Percentiles rank a stretch among this genome's conserved stretches.
These are phyloP conservation scores for Cladopsammia gracilis DNA, from an alignment of 64 coral and sea anemone genomes.

Conservation along the genomic window DNA sequence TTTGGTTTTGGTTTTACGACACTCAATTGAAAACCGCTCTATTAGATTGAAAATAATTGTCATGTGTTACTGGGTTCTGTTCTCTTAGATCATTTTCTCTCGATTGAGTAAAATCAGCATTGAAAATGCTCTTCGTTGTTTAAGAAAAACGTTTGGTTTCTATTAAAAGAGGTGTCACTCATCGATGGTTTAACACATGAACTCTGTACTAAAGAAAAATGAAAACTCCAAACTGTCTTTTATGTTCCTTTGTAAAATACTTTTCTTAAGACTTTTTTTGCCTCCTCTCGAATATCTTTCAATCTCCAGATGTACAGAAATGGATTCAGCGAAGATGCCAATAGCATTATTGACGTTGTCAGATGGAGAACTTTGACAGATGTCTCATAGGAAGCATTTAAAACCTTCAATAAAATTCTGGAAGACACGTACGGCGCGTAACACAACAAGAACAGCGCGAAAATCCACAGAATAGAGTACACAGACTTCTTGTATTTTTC, in stretches of 20 bases:
- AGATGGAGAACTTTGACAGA: neutral
- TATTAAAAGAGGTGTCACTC: no score
- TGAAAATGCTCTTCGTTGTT: no score
- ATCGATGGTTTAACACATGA: no score
- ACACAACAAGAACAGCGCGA: neutral
- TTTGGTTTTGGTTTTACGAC: no score
- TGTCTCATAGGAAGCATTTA: neutral
- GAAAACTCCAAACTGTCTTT: no score
- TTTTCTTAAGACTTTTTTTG: neutral
- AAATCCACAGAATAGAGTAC: neutral
- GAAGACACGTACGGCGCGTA: neutral
- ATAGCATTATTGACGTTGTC: neutral
- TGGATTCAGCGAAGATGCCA: neutral
- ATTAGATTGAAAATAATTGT: no score
- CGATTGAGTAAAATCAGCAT: no score
- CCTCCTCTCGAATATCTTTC: neutral
- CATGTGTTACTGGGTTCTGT: no score
- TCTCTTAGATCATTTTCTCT: no score
- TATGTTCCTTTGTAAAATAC: neutral
- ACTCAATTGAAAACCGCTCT: no score
- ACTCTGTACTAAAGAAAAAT: no score
- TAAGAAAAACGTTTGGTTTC: no score
- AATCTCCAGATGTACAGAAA: conserved; percentile 2
- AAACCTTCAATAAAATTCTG: neutral
- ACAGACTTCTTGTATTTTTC: neutral